These are phyloP conservation scores for Allobates femoralis DNA, from an alignment of 2,797 vertebrate genomes.

Conservation along the genomic window DNA sequence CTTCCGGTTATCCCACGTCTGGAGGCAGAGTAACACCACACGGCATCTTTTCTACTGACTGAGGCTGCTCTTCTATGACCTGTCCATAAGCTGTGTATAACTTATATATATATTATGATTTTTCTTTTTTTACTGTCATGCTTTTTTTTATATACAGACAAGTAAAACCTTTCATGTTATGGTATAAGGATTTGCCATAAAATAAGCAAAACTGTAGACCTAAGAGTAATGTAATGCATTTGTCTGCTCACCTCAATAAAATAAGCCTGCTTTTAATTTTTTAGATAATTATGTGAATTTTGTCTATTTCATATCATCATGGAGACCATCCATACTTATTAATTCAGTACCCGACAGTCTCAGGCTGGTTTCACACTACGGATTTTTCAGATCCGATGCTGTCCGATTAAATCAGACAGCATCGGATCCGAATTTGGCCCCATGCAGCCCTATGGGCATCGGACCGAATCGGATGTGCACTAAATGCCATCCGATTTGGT, in stretches of 20 bases:
- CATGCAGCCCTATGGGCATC: too few species aligned
- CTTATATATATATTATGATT: neutral
- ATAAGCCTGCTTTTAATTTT: neutral
- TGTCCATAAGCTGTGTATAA: neutral
- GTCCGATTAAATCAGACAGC: too few species aligned
- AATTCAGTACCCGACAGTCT: neutral
- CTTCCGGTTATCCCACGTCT: constrained; percentile 93
- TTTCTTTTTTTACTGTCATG: neutral
- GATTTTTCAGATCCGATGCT: too few species aligned
- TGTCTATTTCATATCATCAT: neutral
- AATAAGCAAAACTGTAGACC: neutral
- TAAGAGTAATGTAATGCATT: neutral
- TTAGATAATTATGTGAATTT: neutral
- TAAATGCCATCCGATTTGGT: too few species aligned
- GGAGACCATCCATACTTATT: neutral
- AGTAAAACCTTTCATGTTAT: neutral
- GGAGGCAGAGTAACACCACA: constrained; percentile 80
- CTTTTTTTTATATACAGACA: neutral
- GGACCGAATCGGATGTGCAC: too few species aligned
- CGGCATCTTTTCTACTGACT: neutral
- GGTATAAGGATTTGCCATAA: neutral
- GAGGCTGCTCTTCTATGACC: neutral
- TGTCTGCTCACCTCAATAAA: neutral
- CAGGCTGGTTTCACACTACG: too few species aligned
- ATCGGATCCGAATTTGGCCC: too few species aligned